Base-by-base conservation (phyloP, 2,888 invertebrate genomes). In the Acleris sparsana region DNA sequence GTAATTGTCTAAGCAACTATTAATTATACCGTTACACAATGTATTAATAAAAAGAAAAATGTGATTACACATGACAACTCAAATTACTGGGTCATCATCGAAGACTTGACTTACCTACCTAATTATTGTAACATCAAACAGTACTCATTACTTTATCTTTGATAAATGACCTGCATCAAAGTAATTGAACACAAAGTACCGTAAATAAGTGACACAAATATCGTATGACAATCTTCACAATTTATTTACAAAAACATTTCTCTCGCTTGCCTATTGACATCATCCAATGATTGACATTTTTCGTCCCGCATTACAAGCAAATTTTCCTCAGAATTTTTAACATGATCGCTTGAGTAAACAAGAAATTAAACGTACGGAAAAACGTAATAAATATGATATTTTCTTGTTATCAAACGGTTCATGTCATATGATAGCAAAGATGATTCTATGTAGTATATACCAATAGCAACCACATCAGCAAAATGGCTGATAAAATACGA, bases 241-340 rank as follows among this genome's bases (percentile, higher is more conserved):
- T n/a, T 29, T 63, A 63, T 57, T 52, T 57, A 44, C 52, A 43
- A 57, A 52, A 46, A 51, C 51, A 29, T 22, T 33, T 13, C 17
- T 33, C 25, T 57, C 33, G 1, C 43, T n/a, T 49, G 39, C 46
- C 39, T 33, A 20, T 58, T 58, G 52, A 53, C 46, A 22, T 46
- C 46, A 48, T 7, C 16, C 39, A 33, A 44, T 53, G 56, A 46
- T 46, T 58, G 57, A 3, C 22, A 58, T 63, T 58, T 63, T 56
- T 46, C 56, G 44, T 46, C 33, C 46, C 39, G 46, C 13, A 29
- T 46, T 57, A 46, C 46, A 16, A 16, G 48, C 39, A 22, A 48
- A 59, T 48, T 48, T 18, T 58, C 48, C 17, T 53, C 58, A 48
- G 25, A 18, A 33, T 59, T 18, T 53, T 53, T 33, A 20, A 16